phyloP scores from a whole-genome alignment of 1,140 invertebrate species.

The Plectrocnemia conspersa region DNA sequence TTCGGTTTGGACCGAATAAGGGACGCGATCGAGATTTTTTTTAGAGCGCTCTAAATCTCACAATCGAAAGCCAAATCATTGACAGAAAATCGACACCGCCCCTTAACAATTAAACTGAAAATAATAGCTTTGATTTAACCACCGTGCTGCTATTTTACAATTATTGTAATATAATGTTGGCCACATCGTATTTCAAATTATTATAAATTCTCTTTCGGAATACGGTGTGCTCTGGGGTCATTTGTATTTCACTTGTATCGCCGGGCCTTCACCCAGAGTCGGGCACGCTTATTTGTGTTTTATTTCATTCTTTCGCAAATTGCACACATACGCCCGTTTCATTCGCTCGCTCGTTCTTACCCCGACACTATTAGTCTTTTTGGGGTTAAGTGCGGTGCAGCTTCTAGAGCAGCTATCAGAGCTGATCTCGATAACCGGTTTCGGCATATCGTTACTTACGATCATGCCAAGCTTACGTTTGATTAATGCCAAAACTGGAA shows the following conservation, averaged over 20 bases:
- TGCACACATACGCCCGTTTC: not conserved
- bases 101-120: too few relatives aligned
- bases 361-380: conserved; percentile 6
- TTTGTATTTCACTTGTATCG: conserved; percentile 16
- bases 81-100: too few relatives aligned
- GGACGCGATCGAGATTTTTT: too few relatives aligned
- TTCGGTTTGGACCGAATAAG: too few relatives aligned
- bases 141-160: too few relatives aligned
- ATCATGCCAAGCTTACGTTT: conserved; percentile 3
- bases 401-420: conserved; percentile 18
- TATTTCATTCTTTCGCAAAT: conserved; percentile 1
- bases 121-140: too few relatives aligned
- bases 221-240: conserved; percentile 2
- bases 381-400: conserved; percentile 23
- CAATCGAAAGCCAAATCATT: too few relatives aligned
- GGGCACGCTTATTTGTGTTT: conserved; percentile 23
- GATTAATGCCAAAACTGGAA: conserved; percentile 10
- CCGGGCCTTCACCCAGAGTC: not conserved
- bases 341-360: conserved; percentile 8
- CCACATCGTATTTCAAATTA: too few relatives aligned
- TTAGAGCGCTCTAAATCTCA: too few relatives aligned
- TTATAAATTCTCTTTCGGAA: not conserved
- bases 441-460: conserved; percentile 14
- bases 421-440: conserved; percentile 23
- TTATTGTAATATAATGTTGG: too few relatives aligned